Conservation (phyloP, 2,113 vertebrate genomes). For the Albula goreensis region DNA sequence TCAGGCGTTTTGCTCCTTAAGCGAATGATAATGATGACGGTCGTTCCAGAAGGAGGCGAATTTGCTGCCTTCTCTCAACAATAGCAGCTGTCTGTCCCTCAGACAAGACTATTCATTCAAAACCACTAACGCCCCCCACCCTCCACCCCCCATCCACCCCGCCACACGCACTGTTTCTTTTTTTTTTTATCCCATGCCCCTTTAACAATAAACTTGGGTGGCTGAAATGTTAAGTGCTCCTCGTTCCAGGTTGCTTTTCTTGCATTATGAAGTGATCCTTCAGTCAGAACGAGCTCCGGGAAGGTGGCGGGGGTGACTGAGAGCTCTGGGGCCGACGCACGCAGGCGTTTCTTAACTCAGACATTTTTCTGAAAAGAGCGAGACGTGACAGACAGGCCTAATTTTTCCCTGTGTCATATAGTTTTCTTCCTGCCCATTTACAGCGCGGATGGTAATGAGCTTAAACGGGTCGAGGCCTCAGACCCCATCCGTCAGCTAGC, state of each 20-base stretch:
- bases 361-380: not conserved
- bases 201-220: not conserved
- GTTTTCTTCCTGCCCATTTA: not conserved
- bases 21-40: not conserved
- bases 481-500: not conserved
- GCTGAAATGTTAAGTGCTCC: constrained; percentile 9
- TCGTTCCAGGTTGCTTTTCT: constrained; percentile 3
- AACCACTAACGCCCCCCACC: not conserved
- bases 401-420: not conserved
- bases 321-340: not conserved
- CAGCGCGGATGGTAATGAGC: constrained; percentile 11
- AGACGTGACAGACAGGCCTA: not conserved
- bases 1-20: not conserved
- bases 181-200: not conserved
- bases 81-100: not conserved
- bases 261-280: constrained; percentile 21
- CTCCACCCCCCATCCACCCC: not conserved
- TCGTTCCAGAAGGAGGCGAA: not conserved
- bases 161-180: not conserved
- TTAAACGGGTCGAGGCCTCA: not conserved
- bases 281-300: constrained; percentile 18
- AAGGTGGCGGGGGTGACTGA: not conserved
- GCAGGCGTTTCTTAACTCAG: not conserved
- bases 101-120: not conserved
- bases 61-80: not conserved